Base-by-base conservation (phyloP, 2,797 vertebrate genomes). In the Sardinella longiceps region DNA sequence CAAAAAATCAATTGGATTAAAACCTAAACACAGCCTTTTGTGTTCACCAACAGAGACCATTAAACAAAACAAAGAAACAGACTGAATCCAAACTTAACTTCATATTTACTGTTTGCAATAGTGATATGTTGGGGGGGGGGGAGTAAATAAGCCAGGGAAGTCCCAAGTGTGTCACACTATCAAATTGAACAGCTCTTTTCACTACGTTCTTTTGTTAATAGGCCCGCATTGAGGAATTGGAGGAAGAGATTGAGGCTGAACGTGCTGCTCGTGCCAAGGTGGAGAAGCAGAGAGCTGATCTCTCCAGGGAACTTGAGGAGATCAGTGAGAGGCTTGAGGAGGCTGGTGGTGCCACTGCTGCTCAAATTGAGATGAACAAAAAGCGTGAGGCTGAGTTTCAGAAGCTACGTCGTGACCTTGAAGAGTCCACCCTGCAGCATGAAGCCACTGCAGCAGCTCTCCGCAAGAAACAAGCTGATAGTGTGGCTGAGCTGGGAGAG, bases 191-290 rank as follows among this genome's bases (percentile, higher is more conserved):
- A 43, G 43, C 43, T 43, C 43, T 43, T 43, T 43, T 43, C 43
- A 43, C 7, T 43, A 4, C 7, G 43, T 43, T 43, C 43, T 43
- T 48, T 48, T 48, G 46, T n/a, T 12, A 77, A 12, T 83, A 98
- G 97, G 96, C 96, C 74, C 95, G 93, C 20, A 97, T 93, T 14
- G 97, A 98, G 82, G 97, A 98, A 80, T 83, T 97, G 84, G 97
- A 98, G 85, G 97, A 98, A 0, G 97, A 98, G 89, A 96, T 96
- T 0, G 97, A 98, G 87, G 96, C 96, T 0, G 97, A 97, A 46
- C 94, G 93, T 1, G 89, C 95, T 0, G 88, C 92, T 86, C 90
- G 94, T 11, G 96, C 95, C 84, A 97, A 96, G 86, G 91, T 95
- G 11, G 97, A 97, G 92, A 98, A 97, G 92, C 96, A 96, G 82